Percentiles rank a stretch among this genome's conserved stretches.
Evolutionary conservation across 2,113 vertebrate genomes (phyloP).

Genomic region (Labeo rohita): DNA sequence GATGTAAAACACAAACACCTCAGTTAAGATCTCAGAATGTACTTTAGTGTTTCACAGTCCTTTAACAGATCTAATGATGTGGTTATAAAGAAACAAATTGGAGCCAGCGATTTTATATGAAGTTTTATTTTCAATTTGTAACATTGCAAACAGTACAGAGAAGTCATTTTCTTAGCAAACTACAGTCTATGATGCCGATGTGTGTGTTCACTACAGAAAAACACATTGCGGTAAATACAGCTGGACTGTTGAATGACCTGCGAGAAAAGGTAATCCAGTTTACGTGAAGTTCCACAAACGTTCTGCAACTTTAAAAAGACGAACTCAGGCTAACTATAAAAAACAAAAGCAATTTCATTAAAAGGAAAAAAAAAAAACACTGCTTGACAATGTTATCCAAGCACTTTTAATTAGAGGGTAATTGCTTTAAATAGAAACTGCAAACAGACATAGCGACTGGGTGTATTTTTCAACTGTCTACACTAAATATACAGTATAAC

Average conservation of each 20-base stretch:
- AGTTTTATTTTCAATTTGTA: conserved; percentile 41
- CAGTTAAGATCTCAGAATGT: background rate
- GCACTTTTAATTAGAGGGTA: conserved; percentile 23
- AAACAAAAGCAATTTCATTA: background rate
- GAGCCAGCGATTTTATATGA: background rate
- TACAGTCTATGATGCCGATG: conserved; percentile 5
- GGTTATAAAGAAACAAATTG: background rate
- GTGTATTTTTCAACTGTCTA: conserved; percentile 47
- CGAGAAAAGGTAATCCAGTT: background rate
- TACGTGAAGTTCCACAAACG: background rate
- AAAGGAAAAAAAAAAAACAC: background rate
- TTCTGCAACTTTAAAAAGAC: conserved; percentile 34
- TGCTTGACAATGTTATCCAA: conserved; percentile 7
- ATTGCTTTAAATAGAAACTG: conserved; percentile 56
- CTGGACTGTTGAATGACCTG: background rate
- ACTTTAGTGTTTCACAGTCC: too few species aligned
- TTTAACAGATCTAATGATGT: background rate
- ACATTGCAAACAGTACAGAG: conserved; percentile 83
- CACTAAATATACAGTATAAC: conserved; percentile 64
- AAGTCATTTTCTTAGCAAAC: conserved; percentile 37
- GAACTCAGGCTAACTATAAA: conserved; percentile 13
- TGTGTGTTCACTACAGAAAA: conserved; percentile 4
- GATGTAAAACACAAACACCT: too few species aligned
- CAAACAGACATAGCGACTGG: conserved; percentile 26
- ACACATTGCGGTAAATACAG: background rate